These are phyloP conservation scores for Bolinopsis microptera DNA, from an alignment of 37 sponge, comb jelly and placozoan species.

Conservation along the genomic window DNA sequence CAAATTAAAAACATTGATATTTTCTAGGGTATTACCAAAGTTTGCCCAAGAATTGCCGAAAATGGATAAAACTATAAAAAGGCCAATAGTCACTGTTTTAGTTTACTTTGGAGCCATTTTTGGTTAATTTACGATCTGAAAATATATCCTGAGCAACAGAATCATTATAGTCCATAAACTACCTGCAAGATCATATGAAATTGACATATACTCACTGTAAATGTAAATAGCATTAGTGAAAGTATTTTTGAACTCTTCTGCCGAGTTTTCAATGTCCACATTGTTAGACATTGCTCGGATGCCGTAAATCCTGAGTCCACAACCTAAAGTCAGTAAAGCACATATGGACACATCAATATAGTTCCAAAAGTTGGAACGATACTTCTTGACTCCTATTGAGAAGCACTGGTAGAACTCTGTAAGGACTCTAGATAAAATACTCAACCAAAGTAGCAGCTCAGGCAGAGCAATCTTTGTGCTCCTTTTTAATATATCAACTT, in stretches of 20 bases:
- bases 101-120: too few species aligned
- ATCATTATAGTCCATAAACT: too few species aligned
- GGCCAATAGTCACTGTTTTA: too few species aligned
- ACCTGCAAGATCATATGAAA: too few species aligned
- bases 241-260: background rate
- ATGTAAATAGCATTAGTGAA: background rate
- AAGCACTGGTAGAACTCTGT: background rate
- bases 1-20: too few species aligned
- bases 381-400: background rate
- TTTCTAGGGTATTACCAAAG: too few species aligned
- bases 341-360: slow-evolving; percentile 3
- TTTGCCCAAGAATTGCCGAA: too few species aligned
- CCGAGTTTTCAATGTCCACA: background rate
- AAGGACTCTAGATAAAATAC: background rate
- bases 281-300: too few species aligned
- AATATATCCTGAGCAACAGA: too few species aligned
- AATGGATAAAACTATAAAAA: background rate
- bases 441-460: slow-evolving; percentile 9
- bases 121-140: too few species aligned
- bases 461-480: background rate
- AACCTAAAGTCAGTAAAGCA: background rate
- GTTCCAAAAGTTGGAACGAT: slow-evolving; percentile 39
- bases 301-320: background rate
- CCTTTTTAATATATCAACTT: too few species aligned
- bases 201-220: slow-evolving; percentile 51